Conservation (phyloP, 2,113 vertebrate species). For the Orthonyx spaldingii region DNA sequence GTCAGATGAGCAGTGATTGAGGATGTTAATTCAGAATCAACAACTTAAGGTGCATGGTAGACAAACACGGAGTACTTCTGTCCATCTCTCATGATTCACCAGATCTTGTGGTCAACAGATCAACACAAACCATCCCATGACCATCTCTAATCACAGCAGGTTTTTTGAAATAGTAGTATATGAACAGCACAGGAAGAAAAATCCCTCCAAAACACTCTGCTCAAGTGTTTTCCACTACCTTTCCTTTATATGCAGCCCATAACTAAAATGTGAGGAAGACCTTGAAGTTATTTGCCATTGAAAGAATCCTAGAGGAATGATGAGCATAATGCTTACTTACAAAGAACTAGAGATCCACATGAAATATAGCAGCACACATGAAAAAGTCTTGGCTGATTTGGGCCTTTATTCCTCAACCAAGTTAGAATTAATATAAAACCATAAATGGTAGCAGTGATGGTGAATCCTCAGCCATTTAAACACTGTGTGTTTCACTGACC, state of each 20-base stretch:
- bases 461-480: constrained; percentile 13
- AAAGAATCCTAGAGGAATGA: background rate
- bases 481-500: background rate
- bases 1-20: background rate
- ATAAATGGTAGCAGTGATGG: background rate
- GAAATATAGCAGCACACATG: background rate
- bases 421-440: background rate
- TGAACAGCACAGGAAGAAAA: background rate
- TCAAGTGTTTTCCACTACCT: background rate
- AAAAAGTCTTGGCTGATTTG: background rate
- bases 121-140: background rate
- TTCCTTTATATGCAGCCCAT: background rate
- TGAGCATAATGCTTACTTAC: background rate
- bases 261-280: background rate
- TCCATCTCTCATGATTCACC: background rate
- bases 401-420: background rate
- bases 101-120: background rate
- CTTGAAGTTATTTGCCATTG: background rate
- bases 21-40: background rate
- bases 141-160: background rate
- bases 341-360: background rate
- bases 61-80: background rate
- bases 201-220: background rate
- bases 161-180: background rate
- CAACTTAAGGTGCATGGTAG: background rate